Percentiles rank a stretch among this genome's conserved stretches.
Conservation (phyloP, 1,140 invertebrate species). For the Trichoplusia ni region DNA sequence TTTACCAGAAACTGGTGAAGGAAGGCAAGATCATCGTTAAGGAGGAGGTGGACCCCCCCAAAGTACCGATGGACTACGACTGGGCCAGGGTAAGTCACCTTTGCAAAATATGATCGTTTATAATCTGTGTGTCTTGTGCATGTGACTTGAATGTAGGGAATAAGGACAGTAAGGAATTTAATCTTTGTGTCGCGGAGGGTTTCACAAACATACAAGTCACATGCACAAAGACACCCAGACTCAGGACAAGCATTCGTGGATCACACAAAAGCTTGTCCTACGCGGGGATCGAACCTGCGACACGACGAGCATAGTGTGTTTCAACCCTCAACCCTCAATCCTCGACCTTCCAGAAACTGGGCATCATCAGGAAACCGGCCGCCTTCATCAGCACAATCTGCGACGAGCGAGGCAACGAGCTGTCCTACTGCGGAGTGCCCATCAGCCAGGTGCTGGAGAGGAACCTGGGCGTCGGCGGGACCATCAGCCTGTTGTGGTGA, state of each 20-base stretch:
- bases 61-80: constrained; percentile 99
- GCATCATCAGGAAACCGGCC: constrained; percentile 98
- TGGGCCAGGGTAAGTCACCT: constrained; percentile 92
- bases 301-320: too few relatives aligned
- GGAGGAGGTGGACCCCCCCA: constrained; percentile 97
- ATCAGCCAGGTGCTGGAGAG: constrained; percentile 96
- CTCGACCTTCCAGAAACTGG: constrained; percentile 89
- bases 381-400: constrained; percentile 99
- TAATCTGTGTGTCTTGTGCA: too few relatives aligned
- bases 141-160: too few relatives aligned
- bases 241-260: too few relatives aligned
- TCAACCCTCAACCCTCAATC: neutral
- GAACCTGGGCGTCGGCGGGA: constrained; percentile 97
- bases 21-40: constrained; percentile 92
- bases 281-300: too few relatives aligned
- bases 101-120: neutral
- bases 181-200: too few relatives aligned
- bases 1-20: constrained; percentile 91
- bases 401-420: constrained; percentile 98
- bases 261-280: too few relatives aligned
- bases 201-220: too few relatives aligned
- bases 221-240: too few relatives aligned
- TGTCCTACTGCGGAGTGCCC: constrained; percentile 99
- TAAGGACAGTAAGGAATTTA: too few relatives aligned
- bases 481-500: constrained; percentile 96